Percentiles rank a stretch among this genome's conserved stretches.
Conservation (phyloP, 2,113 vertebrate genomes). For the Nothobranchius furzeri region DNA sequence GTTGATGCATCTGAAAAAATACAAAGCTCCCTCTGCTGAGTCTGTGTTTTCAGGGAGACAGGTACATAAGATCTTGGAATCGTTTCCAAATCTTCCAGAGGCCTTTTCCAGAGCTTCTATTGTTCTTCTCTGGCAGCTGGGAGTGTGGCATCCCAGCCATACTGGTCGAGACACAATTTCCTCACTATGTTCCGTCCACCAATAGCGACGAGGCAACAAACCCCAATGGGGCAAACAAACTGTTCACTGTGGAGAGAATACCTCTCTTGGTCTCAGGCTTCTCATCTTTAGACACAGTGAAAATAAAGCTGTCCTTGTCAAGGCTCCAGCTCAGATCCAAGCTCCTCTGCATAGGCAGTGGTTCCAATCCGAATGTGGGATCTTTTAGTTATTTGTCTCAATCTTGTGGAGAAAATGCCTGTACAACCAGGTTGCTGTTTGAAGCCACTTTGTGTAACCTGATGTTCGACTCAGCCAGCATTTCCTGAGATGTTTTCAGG, state of each 20-base stretch:
- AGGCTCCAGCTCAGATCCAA: slow-evolving; percentile 4
- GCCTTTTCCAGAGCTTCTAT: neutral
- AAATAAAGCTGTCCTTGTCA: neutral
- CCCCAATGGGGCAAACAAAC: neutral
- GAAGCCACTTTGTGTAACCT: neutral
- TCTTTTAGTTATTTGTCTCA: neutral
- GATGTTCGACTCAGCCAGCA: slow-evolving; percentile 13
- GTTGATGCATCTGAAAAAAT: neutral
- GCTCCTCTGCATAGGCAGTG: neutral
- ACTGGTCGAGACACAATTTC: slow-evolving; percentile 4
- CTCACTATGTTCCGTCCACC: neutral
- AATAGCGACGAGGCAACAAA: neutral
- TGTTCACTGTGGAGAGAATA: neutral
- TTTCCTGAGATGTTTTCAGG: neutral
- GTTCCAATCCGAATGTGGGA: neutral
- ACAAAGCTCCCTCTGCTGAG: neutral
- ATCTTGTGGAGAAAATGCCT: neutral
- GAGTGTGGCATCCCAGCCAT: slow-evolving; percentile 11
- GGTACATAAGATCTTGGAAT: neutral
- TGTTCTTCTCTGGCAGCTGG: neutral
- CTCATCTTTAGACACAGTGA: neutral
- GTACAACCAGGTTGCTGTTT: neutral
- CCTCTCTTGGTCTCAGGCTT: slow-evolving; percentile 2
- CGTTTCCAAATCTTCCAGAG: neutral
- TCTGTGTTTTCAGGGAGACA: slow-evolving; percentile 1